These are phyloP conservation scores for Euleptes europaea DNA, from an alignment of 2,113 vertebrate genomes.

Conservation along the genomic window DNA sequence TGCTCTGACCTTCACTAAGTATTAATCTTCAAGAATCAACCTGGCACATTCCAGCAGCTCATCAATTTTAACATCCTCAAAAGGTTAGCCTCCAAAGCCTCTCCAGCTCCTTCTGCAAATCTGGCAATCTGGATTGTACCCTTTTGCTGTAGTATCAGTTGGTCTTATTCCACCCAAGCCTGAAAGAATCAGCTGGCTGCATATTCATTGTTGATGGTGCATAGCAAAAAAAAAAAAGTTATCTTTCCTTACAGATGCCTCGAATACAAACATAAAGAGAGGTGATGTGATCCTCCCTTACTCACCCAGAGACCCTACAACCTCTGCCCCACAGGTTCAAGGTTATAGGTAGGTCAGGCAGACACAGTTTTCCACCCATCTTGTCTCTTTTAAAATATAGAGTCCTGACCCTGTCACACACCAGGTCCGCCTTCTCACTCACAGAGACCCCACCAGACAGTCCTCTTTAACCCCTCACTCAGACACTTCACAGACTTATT, in stretches of 20 bases:
- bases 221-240: not conserved
- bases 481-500: too few relatives aligned
- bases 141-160: not conserved
- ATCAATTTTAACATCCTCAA: slow-evolving; percentile 13
- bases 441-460: too few relatives aligned
- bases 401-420: too few relatives aligned
- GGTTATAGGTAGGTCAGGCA: too few relatives aligned
- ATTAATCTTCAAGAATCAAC: slow-evolving; percentile 25
- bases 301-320: too few relatives aligned
- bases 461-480: too few relatives aligned
- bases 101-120: not conserved
- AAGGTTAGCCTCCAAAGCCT: not conserved
- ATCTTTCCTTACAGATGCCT: not conserved
- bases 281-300: too few relatives aligned
- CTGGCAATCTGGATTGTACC: not conserved
- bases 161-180: slow-evolving; percentile 16
- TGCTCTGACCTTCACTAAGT: slow-evolving; percentile 32
- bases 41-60: slow-evolving; percentile 14
- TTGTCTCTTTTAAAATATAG: too few relatives aligned
- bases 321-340: too few relatives aligned
- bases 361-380: too few relatives aligned
- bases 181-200: not conserved
- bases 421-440: too few relatives aligned
- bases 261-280: not conserved
- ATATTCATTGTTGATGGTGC: not conserved